Percentiles rank a stretch among this genome's conserved stretches.
These are phyloP conservation scores for Aspidapion aeneum DNA, from an alignment of 2,888 invertebrate genomes.

Conservation along the genomic window DNA sequence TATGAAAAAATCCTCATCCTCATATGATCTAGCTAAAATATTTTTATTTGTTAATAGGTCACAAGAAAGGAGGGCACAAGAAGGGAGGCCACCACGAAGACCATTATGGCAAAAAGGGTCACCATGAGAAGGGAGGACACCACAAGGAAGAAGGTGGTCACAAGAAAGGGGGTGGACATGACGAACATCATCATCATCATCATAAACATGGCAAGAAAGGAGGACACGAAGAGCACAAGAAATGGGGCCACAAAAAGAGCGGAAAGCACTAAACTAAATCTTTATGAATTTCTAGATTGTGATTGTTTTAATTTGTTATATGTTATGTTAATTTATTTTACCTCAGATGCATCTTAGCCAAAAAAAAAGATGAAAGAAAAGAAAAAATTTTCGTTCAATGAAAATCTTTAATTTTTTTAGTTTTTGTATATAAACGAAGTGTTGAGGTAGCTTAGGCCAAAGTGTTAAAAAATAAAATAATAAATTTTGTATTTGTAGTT, in stretches of 20 bases:
- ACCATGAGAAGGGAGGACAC: conserved; percentile 76
- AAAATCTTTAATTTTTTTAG: too few species aligned
- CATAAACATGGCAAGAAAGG: conserved; percentile 77
- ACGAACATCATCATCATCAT: conserved; percentile 71
- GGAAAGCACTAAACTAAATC: conserved; percentile 26
- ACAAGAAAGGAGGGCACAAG: conserved; percentile 77
- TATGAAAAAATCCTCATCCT: too few species aligned
- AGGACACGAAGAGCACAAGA: conserved; percentile 74
- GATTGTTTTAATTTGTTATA: conserved; percentile 9
- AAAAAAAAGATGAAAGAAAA: background rate
- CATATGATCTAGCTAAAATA: too few species aligned
- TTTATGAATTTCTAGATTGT: conserved; percentile 2
- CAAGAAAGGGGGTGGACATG: conserved; percentile 73
- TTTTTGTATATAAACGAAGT: too few species aligned
- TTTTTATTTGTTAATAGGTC: too few species aligned
- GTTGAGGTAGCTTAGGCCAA: too few species aligned
- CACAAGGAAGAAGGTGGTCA: conserved; percentile 77
- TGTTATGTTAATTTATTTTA: conserved; percentile 16
- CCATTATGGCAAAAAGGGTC: conserved; percentile 77
- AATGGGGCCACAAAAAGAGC: conserved; percentile 64
- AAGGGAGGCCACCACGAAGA: conserved; percentile 73
- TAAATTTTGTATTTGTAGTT: too few species aligned
- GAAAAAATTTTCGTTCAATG: background rate
- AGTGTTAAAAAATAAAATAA: too few species aligned
- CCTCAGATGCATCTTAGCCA: too few species aligned